Conservation (phyloP, 2,113 vertebrate species). For the Cheilinus undulatus region DNA sequence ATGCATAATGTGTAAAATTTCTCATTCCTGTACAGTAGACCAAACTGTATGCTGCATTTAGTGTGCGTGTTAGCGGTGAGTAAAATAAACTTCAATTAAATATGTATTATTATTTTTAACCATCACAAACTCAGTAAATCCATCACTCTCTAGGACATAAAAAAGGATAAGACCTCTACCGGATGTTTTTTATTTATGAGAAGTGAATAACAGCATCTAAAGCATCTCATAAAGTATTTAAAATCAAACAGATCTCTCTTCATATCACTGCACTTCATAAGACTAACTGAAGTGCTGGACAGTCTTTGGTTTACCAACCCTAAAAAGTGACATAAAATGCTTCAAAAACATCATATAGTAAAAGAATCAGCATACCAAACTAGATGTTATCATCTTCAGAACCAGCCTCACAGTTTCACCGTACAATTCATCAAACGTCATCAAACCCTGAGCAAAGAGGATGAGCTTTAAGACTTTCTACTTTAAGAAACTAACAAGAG, state of each 20-base stretch:
- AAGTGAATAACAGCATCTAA: constrained; percentile 15
- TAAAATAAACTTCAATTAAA: neutral
- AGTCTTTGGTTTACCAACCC: constrained; percentile 78
- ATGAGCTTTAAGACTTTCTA: constrained; percentile 65
- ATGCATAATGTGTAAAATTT: neutral
- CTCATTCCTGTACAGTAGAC: neutral
- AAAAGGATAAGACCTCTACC: neutral
- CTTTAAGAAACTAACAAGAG: constrained; percentile 29
- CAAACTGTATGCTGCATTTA: neutral
- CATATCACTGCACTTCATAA: neutral
- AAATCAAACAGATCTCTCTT: constrained; percentile 3
- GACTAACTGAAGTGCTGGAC: constrained; percentile 66
- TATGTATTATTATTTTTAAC: neutral
- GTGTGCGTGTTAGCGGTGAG: neutral
- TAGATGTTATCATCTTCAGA: constrained; percentile 35
- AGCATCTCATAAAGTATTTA: neutral
- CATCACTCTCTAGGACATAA: neutral
- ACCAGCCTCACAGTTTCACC: constrained; percentile 19
- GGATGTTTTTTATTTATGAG: constrained; percentile 12
- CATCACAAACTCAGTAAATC: neutral
- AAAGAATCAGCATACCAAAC: constrained; percentile 26
- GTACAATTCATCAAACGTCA: constrained; percentile 37
- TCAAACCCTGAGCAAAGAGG: constrained; percentile 80
- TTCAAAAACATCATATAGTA: constrained; percentile 6
- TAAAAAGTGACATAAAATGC: constrained; percentile 21